Base-by-base conservation (phyloP, 2,113 vertebrate genomes). In the Butorides virescens region DNA sequence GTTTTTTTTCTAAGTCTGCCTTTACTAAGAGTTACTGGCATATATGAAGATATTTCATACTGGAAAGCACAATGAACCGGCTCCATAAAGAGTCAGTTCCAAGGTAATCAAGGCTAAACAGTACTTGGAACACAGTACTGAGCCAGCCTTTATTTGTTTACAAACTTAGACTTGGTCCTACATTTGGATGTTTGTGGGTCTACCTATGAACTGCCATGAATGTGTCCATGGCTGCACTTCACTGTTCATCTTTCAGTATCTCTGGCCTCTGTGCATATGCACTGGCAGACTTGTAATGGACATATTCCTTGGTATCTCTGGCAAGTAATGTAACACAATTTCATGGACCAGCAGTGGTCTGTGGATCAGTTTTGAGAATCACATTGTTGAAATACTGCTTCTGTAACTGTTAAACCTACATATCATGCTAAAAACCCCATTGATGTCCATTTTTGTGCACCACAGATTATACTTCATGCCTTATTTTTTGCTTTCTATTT, bases 271-370 rank as follows among this genome's bases (percentile, higher is more conserved):
- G 15, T 47, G 20, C 37, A 1, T 37, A 20, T 15, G 15, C 21
- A 9, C 21, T 1, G 0, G 27, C 27, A 63, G 59, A 20, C 27
- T 27, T 29, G 8, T 36, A 42, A 16, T 1, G 5, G 83, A 3
- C 37, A 6, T 32, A 30, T 8, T 46, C 34, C 49, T 78, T 23
- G 34, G 67, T 15, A 34, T 47, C 53, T 49, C 27, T 68, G 42
- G 15, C 55, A 52, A 63, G 44, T 34, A 46, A 26, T 5, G 13
- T 42, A 62, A 49, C 26, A 25, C 22, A 30, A 14, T 42, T 68
- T 30, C 62, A 47, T 15, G 36, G 44, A 52, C 49, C 22, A 68
- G 29, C 32, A 56, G 61, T 29, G 34, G 34, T 42, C 67, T 58
- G 29, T 37, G 30, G 49, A 70, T 36, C 32, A 47, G 49, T 53